These are phyloP conservation scores for Phrixothrix hirtus DNA, from an alignment of 2,888 invertebrate species.

Conservation along the genomic window DNA sequence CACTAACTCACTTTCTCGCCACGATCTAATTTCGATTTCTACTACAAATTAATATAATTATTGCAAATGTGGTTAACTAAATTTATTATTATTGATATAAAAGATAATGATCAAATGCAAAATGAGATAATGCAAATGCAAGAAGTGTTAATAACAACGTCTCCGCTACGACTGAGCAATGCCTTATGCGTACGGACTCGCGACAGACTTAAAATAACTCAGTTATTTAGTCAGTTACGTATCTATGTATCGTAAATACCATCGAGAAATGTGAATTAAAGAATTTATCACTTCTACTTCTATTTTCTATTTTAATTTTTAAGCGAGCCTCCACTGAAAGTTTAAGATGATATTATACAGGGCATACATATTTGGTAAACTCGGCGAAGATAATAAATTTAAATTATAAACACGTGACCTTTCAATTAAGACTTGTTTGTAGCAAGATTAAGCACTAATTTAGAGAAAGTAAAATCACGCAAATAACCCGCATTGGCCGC, in stretches of 20 bases:
- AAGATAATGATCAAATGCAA: too few relatives aligned
- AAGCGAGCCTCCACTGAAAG: too few relatives aligned
- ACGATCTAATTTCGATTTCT: too few relatives aligned
- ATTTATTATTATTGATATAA: too few relatives aligned
- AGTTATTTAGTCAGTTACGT: constrained; percentile 36
- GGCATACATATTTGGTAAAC: too few relatives aligned
- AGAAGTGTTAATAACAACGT: constrained; percentile 37
- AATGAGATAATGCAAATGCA: constrained; percentile 24
- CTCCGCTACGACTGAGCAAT: constrained; percentile 38
- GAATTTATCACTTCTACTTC: constrained; percentile 14
- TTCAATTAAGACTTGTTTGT: constrained; percentile 15
- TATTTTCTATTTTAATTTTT: not conserved
- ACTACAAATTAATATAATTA: too few relatives aligned
- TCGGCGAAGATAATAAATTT: not conserved
- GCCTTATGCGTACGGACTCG: constrained; percentile 42
- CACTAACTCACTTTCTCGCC: too few relatives aligned
- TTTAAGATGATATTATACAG: too few relatives aligned
- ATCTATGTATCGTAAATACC: constrained; percentile 28
- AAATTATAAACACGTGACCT: constrained; percentile 6
- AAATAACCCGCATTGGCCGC: not conserved
- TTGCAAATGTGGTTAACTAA: too few relatives aligned
- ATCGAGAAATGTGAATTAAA: constrained; percentile 24
- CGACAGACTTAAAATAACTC: constrained; percentile 44
- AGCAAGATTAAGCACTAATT: constrained; percentile 1
- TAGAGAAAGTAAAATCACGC: constrained; percentile 13